Evolutionary conservation across 1,140 invertebrate genomes (phyloP), one percentile per base, ranked within the genome.

Genomic region (Dinothrombium tinctorium): DNA sequence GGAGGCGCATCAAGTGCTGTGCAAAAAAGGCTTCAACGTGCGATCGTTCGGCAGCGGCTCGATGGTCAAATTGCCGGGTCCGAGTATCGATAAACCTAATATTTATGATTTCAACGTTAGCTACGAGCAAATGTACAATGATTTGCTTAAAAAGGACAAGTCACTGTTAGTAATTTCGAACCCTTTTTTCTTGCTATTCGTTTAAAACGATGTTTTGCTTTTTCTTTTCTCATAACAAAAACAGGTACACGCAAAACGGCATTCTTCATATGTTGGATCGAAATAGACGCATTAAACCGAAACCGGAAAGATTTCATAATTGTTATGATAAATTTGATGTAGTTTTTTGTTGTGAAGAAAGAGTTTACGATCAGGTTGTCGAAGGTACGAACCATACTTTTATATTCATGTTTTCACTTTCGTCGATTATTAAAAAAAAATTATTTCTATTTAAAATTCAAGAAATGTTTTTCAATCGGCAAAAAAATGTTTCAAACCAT

Each of bases 261-360:
- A 64, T 99, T 39, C 66, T 99, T 32, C 83, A 98, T 56, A 99
- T 99, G 82, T 57, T 99, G 47, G 94, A 99, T 54, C 69, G 94
- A 51, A 99, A 99, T 60, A 65, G 83, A 48, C 65, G 89, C 53
- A 92, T 99, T 47, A 99, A 99, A 64, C 65, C 69, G 14, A 72
- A 71, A 42, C 94, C 94, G 12, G 87, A 99, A 63, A 69, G 79
- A 46, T 98, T 98, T 64, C 94, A 99, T 62, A 62, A 69, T 14
- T 74, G 72, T 43, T 69, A 69, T 50, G 84, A 96, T 47, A 74
- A 75, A 53, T 99, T 98, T 64, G 87, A 98, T 63, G 73, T 99
- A 36, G 72, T 99, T 28, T 76, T 99, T 48, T 92, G 89, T 0
- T 89, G 86, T 56, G 94, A 99, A 63, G 94, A 99, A 60, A 65